Conservation (phyloP, 2,797 vertebrate species). For the Threskiornis aethiopicus region DNA sequence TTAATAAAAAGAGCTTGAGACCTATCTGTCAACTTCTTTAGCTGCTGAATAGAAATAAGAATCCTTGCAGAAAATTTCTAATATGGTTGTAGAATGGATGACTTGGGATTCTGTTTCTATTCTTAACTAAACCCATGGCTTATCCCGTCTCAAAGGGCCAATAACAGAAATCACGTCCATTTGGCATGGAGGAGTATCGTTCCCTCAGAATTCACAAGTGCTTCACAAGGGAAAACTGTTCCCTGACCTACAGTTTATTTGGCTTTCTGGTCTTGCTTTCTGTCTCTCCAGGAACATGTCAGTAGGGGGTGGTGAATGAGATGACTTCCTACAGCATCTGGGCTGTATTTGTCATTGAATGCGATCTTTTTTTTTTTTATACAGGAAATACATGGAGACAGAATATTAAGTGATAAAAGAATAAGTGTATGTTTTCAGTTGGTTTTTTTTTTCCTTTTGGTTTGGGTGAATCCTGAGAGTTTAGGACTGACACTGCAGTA, state of each 20-base stretch:
- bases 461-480: neutral
- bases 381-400: neutral
- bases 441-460: rapidly evolving
- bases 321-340: neutral
- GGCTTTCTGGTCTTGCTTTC: neutral
- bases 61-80: neutral
- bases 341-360: neutral
- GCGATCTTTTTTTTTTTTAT: neutral
- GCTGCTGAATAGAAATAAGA: neutral
- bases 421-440: neutral
- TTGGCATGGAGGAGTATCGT: neutral
- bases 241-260: neutral
- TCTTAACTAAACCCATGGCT: neutral
- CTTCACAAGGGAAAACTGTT: neutral
- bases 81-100: neutral
- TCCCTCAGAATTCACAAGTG: neutral
- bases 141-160: neutral
- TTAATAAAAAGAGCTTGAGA: neutral
- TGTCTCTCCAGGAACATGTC: neutral
- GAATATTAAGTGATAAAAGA: neutral
- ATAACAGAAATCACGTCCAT: neutral
- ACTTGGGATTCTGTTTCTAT: neutral
- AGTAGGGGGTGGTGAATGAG: neutral
- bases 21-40: neutral
- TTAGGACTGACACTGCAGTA: neutral